Conservation (phyloP, 2,797 vertebrate genomes). For the Rhinatrema bivittatum region DNA sequence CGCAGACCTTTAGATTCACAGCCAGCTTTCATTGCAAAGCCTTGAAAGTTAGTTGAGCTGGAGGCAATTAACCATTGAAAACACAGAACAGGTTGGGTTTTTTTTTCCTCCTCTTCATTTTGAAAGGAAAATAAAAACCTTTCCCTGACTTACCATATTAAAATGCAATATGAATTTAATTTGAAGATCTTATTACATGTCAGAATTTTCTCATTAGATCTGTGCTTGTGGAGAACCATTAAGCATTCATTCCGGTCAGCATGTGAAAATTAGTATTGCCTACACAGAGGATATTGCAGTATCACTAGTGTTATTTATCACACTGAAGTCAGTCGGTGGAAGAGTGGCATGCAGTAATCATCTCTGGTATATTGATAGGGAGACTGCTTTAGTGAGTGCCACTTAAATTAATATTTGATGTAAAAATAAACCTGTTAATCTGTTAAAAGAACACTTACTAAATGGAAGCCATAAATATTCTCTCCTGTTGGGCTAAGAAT, state of each 20-base stretch:
- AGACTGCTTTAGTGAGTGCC: constrained; percentile 25
- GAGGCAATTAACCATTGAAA: constrained; percentile 49
- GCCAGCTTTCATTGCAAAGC: constrained; percentile 55
- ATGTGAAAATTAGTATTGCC: constrained; percentile 13
- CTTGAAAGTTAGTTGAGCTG: constrained; percentile 40
- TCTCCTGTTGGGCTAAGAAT: no score
- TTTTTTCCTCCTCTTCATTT: constrained; percentile 23
- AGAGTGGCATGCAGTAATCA: constrained; percentile 13
- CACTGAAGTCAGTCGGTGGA: constrained; percentile 27
- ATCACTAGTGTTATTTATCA: constrained; percentile 26
- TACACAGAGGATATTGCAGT: constrained; percentile 19
- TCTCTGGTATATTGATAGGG: constrained; percentile 17
- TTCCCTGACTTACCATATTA: no score
- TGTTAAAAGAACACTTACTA: no score
- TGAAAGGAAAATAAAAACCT: no score
- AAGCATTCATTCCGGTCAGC: constrained; percentile 30
- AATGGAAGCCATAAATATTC: no score
- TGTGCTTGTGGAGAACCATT: constrained; percentile 16
- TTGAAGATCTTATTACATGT: neutral
- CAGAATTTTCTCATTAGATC: neutral
- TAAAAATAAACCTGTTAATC: no score
- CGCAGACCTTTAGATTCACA: constrained; percentile 60
- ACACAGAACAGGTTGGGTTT: constrained; percentile 37
- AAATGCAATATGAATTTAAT: constrained; percentile 4
- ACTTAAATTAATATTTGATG: constrained; percentile 16